Base-by-base conservation (phyloP, 2,113 vertebrate species). In the Spilogale gracilis region DNA sequence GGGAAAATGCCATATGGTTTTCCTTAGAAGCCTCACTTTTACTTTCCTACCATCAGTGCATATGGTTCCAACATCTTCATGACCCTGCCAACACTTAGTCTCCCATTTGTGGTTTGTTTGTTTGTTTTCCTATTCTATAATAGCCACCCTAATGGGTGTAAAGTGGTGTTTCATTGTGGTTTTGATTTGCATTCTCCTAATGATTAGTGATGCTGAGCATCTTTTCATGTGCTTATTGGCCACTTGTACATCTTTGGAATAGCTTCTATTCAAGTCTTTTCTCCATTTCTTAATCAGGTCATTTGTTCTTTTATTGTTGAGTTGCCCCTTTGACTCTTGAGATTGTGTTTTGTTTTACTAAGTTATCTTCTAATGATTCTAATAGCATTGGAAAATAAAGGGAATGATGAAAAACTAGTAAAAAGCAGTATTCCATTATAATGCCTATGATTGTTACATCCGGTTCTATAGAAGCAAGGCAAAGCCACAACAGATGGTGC, bases 401-500 rank as follows among this genome's bases (percentile, higher is more conserved):
- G 21, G 52, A 21, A 78, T 76, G 79, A 92, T 67, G 54, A 76
- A 91, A 90, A 83, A 30, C 61, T 87, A 76, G 69, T 74, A 91
- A 94, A 87, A 90, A 87, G 78, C 87, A 56, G 87, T 48, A 82
- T 82, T 93, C 38, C 48, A 61, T 88, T 60, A 87, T 71, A 92
- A 88, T 60, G 56, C 83, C 27, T 56, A 30, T 69, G 45, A 88
- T 92, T 25, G 60, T 71, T 80, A 80, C 61, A 86, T 86, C 76
- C 52, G 20, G 56, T 95, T 91, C 73, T 90, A 54, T 56, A 67
- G 63, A 95, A 83, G 89, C 56, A 83, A 87, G 50, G 86, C 61
- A 63, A 81, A 96, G 67, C 78, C 56, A 80, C 95, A 56, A 81
- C 97, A 98, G 96, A 97, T 97, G 95, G 97, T 52, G 6, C 16